Percentiles rank a stretch among this genome's conserved stretches.
Evolutionary conservation across 2,113 vertebrate species (phyloP).

Genomic region (Dryoscopus gambensis): DNA sequence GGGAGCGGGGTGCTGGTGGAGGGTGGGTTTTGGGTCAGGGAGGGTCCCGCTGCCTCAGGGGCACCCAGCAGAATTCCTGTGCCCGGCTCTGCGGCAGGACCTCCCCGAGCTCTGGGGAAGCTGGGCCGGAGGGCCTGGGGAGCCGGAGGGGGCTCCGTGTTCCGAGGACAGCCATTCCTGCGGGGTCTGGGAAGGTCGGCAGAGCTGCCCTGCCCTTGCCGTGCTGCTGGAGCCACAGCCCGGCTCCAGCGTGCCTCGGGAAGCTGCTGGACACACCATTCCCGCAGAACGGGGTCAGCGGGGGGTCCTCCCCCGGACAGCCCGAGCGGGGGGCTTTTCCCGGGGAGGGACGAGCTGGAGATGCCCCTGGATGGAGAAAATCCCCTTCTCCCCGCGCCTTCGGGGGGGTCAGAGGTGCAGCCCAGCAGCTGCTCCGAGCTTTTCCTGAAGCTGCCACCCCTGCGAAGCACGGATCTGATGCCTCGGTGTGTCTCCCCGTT

Average conservation of each 20-base stretch:
- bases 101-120: accelerated
- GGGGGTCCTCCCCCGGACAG: not conserved
- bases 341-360: not conserved
- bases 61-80: not conserved
- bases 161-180: accelerated
- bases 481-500: not conserved
- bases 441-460: not conserved
- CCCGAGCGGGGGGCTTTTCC: not conserved
- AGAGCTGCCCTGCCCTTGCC: not conserved
- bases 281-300: not conserved
- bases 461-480: not conserved
- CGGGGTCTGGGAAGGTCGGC: accelerated
- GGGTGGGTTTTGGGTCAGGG: not conserved
- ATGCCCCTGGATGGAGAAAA: not conserved
- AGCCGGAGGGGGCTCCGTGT: not conserved
- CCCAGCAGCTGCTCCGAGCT: not conserved
- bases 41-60: not conserved
- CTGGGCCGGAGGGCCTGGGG: not conserved
- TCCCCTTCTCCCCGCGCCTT: not conserved
- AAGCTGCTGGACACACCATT: not conserved
- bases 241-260: not conserved
- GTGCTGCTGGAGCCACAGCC: not conserved
- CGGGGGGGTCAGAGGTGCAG: not conserved
- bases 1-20: accelerated
- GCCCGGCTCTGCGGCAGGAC: not conserved